Base-by-base conservation (phyloP, 2,113 vertebrate genomes). In the Xiphophorus maculatus region DNA sequence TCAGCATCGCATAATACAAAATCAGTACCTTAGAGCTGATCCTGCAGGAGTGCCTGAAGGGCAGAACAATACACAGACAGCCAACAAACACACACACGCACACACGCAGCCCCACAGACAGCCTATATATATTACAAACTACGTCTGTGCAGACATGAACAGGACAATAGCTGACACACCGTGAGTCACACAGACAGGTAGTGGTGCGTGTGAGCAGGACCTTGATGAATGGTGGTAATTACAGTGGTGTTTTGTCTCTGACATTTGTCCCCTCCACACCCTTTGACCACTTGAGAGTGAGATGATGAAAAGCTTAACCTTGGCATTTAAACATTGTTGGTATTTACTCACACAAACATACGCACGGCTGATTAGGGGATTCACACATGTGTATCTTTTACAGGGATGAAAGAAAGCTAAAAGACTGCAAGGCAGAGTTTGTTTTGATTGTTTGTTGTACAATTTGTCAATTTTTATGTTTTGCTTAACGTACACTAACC, bases 271-370 rank as follows among this genome's bases (percentile, higher is more conserved):
- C 33, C 0, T 51, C 76, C 87, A 81, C 84, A 27, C 89, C 87
- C 80, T 76, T 73, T 79, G 60, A 83, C 76, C 80, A 88, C 74
- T 85, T 87, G 79, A 61, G 77, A 85, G 71, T 60, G 62, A 25
- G 72, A 61, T 86, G 87, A 90, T 88, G 89, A 91, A 90, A 84
- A 89, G 78, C 70, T 89, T 80, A 69, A 81, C 89, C 6, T 12
- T 15, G 69, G 82, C 71, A 84, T 90, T 68, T 72, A 81, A 87
- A 63, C 72, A 70, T 82, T 9, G 42, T 65, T 80, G 81, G 77
- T 84, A 80, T 44, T 81, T 74, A 69, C 69, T 10, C 42, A 73
- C 68, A 75, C 68, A 63, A 25, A 33, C 48, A 14, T 35, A 60
- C 30, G 17, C 40, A 42, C 71, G 68, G 42, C 35, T 75, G 69